A percentile compares a stretch with the other conserved stretches of the same genome.
Conservation (phyloP, 2,113 vertebrate species). For the Pterocles orientalis region DNA sequence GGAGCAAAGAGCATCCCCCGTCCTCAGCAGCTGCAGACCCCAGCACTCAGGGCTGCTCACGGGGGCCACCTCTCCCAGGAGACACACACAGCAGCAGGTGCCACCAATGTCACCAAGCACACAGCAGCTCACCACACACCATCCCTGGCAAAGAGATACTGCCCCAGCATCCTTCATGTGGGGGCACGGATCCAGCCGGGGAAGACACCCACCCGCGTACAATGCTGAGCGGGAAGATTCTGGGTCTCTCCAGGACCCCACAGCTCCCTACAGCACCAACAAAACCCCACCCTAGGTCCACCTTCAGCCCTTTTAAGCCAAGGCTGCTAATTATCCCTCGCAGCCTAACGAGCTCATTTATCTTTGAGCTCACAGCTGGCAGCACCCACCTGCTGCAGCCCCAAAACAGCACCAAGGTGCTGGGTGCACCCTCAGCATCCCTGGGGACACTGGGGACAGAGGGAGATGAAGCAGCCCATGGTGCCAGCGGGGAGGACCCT, state of each 20-base stretch:
- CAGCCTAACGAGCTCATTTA: background rate
- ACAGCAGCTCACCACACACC: accelerated
- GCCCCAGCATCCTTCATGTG: background rate
- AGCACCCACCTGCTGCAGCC: background rate
- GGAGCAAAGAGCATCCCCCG: background rate
- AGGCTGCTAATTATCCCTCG: background rate
- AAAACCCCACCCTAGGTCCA: accelerated
- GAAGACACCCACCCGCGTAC: no score
- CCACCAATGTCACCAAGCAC: accelerated
- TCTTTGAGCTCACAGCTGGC: background rate
- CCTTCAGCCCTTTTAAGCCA: background rate
- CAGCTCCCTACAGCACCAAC: accelerated
- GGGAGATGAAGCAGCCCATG: background rate
- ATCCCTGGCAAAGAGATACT: background rate
- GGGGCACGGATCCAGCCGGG: accelerated
- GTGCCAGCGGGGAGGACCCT: background rate
- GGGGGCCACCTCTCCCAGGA: background rate
- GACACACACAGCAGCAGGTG: background rate
- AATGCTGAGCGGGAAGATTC: background rate
- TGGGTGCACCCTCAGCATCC: background rate
- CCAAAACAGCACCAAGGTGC: background rate
- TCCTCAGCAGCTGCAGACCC: accelerated
- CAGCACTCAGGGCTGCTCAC: background rate
- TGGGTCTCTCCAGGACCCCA: background rate
- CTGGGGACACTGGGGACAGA: background rate